phyloP scores from a whole-genome alignment of 2,888 invertebrate species.

The Leptopilina myrica region DNA sequence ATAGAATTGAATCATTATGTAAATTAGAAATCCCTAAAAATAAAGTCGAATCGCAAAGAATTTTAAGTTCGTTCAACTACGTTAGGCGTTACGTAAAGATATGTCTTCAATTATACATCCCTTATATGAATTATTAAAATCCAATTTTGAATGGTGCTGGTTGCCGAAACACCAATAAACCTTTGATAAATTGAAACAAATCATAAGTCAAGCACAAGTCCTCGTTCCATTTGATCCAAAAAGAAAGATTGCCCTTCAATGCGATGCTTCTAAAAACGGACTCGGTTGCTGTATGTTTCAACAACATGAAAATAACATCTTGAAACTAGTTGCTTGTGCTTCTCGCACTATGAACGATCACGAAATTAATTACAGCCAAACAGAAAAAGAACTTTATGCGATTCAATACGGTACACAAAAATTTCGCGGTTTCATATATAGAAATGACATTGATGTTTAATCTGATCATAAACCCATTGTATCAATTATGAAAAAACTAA shows the following conservation, averaged over 20 bases:
- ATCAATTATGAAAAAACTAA: no score
- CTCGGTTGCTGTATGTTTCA: neutral
- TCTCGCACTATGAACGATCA: neutral
- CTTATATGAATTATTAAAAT: neutral
- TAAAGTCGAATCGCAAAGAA: neutral
- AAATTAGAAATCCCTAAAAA: neutral
- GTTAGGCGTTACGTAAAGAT: neutral
- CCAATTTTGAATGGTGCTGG: neutral
- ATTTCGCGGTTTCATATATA: no score
- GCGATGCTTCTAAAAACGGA: neutral
- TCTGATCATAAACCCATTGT: no score
- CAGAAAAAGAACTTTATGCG: neutral
- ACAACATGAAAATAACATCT: neutral
- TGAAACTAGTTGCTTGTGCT: neutral
- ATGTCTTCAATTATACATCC: neutral
- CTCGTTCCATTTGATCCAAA: neutral
- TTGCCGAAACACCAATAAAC: neutral
- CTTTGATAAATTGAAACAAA: neutral
- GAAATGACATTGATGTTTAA: no score
- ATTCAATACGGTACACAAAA: neutral
- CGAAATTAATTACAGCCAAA: constrained; percentile 7
- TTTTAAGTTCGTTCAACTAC: neutral
- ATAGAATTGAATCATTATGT: neutral
- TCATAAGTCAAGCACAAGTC: neutral
- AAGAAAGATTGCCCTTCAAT: neutral